These are phyloP conservation scores for Drosophila seguyi DNA, from an alignment of 1,140 invertebrate species.

Conservation along the genomic window DNA sequence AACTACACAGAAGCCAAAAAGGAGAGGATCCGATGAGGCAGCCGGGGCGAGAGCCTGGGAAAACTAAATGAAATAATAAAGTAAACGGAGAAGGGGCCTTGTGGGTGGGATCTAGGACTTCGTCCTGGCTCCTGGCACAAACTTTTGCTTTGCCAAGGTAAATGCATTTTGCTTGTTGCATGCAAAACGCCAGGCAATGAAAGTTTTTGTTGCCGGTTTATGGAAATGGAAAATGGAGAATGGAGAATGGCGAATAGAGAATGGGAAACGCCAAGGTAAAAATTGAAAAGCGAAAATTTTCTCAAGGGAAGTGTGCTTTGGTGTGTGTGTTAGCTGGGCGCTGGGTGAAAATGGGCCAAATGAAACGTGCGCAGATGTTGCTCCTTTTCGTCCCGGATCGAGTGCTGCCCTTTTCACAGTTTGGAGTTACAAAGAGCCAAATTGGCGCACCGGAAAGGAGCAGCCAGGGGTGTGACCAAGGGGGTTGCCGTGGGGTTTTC, in stretches of 20 bases:
- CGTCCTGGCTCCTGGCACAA: slow-evolving; percentile 14
- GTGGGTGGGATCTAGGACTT: slow-evolving; percentile 9
- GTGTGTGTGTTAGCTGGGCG: neutral
- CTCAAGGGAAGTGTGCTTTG: slow-evolving; percentile 3
- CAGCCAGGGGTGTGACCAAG: neutral
- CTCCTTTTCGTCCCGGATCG: slow-evolving; percentile 25
- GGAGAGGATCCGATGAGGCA: slow-evolving; percentile 6
- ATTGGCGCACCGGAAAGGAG: slow-evolving; percentile 55
- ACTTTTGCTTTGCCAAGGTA: slow-evolving; percentile 66
- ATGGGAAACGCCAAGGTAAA: slow-evolving; percentile 62
- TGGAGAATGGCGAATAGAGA: slow-evolving; percentile 16
- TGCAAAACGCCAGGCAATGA: slow-evolving; percentile 75
- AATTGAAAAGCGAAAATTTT: slow-evolving; percentile 79
- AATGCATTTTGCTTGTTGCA: slow-evolving; percentile 82
- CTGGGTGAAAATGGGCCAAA: slow-evolving; percentile 66
- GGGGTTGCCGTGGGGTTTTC: neutral
- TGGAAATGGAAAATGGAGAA: slow-evolving; percentile 52
- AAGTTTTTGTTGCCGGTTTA: slow-evolving; percentile 65
- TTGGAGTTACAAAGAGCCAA: slow-evolving; percentile 67
- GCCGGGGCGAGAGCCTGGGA: slow-evolving; percentile 36
- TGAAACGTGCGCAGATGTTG: slow-evolving; percentile 63
- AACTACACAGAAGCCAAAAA: slow-evolving; percentile 47
- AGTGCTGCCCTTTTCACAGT: slow-evolving; percentile 46
- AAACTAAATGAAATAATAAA: slow-evolving; percentile 81
- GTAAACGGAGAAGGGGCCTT: slow-evolving; percentile 49